phyloP scores from a whole-genome alignment of 2,888 invertebrate genomes.

The Chymomyza fuscimana region DNA sequence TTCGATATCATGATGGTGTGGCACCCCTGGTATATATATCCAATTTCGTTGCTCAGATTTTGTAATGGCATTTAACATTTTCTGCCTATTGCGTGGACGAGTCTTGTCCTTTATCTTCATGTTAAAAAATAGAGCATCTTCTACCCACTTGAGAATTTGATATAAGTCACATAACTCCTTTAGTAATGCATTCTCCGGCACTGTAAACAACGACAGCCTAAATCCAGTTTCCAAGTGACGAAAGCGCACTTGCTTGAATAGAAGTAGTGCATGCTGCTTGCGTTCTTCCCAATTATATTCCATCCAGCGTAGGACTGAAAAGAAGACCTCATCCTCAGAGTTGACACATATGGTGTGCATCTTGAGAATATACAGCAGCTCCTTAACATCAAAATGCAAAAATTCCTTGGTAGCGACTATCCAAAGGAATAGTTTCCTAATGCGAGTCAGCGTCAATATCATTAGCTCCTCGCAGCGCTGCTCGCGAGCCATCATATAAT shows the following conservation, averaged over 20 bases:
- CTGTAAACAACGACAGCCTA: background rate
- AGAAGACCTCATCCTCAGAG: constrained; percentile 49
- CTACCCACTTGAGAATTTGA: background rate
- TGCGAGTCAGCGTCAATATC: constrained; percentile 16
- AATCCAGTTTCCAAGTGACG: constrained; percentile 30
- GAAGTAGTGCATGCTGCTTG: accelerated
- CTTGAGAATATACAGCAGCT: constrained; percentile 8
- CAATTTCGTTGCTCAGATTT: constrained; percentile 14
- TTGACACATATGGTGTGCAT: constrained; percentile 37
- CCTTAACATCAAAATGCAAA: no score
- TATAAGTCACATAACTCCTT: no score
- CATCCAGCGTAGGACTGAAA: constrained; percentile 37
- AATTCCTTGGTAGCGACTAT: constrained; percentile 36
- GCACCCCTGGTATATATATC: constrained; percentile 30
- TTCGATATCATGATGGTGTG: constrained; percentile 36
- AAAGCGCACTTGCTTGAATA: constrained; percentile 35
- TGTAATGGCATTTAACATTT: no score
- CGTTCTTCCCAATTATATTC: constrained; percentile 32
- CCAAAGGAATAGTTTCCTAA: constrained; percentile 33
- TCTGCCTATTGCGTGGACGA: no score
- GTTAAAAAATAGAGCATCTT: background rate
- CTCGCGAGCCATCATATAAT: no score
- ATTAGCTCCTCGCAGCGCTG: constrained; percentile 26
- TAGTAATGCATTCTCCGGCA: background rate
- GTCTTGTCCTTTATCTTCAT: no score